Percentiles rank a stretch among this genome's conserved stretches.
phyloP scores from a whole-genome alignment of 1,140 invertebrate species.

The Musca vetustissima region DNA sequence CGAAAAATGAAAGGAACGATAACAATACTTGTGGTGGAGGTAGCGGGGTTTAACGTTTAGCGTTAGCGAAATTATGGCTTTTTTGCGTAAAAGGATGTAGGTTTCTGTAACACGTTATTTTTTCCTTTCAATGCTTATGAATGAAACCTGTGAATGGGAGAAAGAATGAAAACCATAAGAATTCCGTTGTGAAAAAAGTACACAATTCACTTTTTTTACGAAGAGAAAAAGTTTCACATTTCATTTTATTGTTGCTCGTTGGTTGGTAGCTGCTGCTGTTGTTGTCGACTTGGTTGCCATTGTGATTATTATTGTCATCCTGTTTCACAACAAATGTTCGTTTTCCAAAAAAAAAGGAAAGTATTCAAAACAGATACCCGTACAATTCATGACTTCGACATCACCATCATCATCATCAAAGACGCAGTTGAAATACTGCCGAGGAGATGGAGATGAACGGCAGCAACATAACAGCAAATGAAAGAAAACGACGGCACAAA shows the following conservation, averaged over 20 bases:
- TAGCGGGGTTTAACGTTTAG: no score
- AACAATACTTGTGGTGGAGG: no score
- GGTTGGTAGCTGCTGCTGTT: neutral
- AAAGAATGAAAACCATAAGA: no score
- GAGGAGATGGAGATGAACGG: neutral
- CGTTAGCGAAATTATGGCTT: no score
- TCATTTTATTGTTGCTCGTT: neutral
- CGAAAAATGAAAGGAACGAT: no score
- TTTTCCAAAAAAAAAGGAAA: neutral
- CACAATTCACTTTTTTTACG: no score
- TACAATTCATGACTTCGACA: constrained; percentile 3
- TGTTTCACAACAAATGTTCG: constrained; percentile 8
- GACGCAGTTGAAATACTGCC: neutral
- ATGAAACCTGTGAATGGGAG: no score
- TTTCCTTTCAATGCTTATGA: neutral
- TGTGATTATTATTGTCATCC: constrained; percentile 22
- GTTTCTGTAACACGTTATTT: no score
- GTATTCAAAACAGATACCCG: neutral
- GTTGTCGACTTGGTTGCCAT: neutral
- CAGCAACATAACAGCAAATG: neutral
- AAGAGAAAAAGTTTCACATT: no score
- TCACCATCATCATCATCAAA: neutral
- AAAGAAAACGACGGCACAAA: neutral
- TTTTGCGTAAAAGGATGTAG: no score
- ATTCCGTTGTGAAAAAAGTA: no score